These are phyloP conservation scores for Jaculus jaculus DNA, from an alignment of 2,113 vertebrate species.

Conservation along the genomic window DNA sequence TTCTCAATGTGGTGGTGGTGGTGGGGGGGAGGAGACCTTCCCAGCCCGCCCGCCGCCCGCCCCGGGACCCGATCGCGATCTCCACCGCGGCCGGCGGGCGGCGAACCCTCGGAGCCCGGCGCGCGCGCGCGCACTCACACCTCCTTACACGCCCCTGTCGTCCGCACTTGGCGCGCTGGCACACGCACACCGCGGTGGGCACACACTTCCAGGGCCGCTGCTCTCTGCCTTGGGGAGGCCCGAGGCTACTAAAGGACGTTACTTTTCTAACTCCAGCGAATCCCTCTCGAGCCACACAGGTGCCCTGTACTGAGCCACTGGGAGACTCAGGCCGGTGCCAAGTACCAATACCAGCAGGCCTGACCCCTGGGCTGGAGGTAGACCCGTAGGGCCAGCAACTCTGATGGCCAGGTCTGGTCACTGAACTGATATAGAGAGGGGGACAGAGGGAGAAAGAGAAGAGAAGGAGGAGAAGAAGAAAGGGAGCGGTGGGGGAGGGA, in stretches of 20 bases:
- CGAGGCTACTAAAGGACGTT: background rate
- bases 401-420: background rate
- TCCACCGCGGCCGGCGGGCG: background rate
- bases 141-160: background rate
- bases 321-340: constrained; percentile 50
- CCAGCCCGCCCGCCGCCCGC: constrained; percentile 39
- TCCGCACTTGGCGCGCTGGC: constrained; percentile 13
- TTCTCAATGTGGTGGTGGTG: constrained; percentile 81
- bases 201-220: background rate
- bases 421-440: background rate
- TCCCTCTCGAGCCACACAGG: background rate
- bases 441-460: background rate
- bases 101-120: constrained; percentile 32
- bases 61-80: background rate
- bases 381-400: background rate
- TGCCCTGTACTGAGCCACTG: background rate
- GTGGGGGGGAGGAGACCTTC: constrained; percentile 77
- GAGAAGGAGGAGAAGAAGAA: too few relatives aligned
- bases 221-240: background rate
- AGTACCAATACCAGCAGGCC: constrained; percentile 30
- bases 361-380: background rate
- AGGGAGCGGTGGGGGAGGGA: too few relatives aligned
- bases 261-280: background rate
- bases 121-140: background rate
- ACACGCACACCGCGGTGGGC: background rate